Evolutionary conservation across 1,140 invertebrate genomes (phyloP).

Genomic region (Drosophila hydei): DNA sequence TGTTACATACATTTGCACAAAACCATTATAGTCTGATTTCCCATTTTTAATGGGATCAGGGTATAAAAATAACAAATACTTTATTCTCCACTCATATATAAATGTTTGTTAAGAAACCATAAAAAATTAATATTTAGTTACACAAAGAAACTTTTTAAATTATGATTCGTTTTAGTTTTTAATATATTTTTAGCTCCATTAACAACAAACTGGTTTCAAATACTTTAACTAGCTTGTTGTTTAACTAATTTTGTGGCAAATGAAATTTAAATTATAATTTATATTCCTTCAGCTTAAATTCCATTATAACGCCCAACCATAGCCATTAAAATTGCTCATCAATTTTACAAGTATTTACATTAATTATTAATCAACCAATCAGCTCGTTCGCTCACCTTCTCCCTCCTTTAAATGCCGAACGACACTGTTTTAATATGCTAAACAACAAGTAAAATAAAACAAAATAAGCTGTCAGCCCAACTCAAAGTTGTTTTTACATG

Average conservation of each 20-base stretch:
- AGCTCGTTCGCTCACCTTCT: slow-evolving; percentile 17
- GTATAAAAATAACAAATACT: no score
- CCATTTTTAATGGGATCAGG: no score
- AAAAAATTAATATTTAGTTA: background rate
- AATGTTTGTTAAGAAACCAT: no score
- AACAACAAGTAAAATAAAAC: slow-evolving; percentile 18
- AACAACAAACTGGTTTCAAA: background rate
- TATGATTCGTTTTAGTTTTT: no score
- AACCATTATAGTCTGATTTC: no score
- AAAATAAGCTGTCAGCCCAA: slow-evolving; percentile 17
- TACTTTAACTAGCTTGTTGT: background rate
- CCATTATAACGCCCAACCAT: background rate
- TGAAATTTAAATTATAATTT: no score
- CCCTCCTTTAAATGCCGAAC: slow-evolving; percentile 5
- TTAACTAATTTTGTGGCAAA: background rate
- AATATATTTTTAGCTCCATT: no score
- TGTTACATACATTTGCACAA: no score
- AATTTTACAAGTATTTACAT: slow-evolving; percentile 29
- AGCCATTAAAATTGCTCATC: slow-evolving; percentile 6
- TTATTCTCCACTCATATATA: no score
- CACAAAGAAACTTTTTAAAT: background rate
- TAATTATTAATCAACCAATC: slow-evolving; percentile 19
- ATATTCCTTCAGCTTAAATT: no score
- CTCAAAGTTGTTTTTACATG: slow-evolving; percentile 6
- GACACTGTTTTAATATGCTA: slow-evolving; percentile 35